phyloP scores from a whole-genome alignment of 2,113 vertebrate species.

The Sitta europaea region DNA sequence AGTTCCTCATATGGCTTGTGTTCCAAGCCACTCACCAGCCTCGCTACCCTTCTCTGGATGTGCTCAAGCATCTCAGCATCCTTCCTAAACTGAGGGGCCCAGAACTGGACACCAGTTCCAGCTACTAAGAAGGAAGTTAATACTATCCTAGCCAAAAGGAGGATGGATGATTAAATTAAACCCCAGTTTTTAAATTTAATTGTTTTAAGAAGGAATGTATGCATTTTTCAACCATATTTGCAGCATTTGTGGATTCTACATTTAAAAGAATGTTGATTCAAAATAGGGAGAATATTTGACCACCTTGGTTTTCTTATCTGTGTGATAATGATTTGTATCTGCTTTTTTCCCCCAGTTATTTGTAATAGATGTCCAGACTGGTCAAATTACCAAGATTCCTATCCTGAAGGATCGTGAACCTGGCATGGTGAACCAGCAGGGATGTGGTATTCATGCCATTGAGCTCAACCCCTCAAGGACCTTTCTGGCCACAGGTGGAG shows the following conservation, averaged over 20 bases:
- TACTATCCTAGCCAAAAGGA: background rate
- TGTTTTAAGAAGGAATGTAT: background rate
- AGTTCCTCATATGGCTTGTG: too few relatives aligned
- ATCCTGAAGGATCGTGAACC: constrained; percentile 91
- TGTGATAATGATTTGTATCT: background rate
- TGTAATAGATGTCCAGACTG: constrained; percentile 90
- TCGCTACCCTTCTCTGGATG: too few relatives aligned
- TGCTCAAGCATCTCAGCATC: too few relatives aligned
- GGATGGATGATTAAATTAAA: background rate
- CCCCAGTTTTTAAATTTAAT: background rate
- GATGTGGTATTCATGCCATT: constrained; percentile 96
- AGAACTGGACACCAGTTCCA: background rate
- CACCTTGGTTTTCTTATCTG: background rate
- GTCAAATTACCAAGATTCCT: constrained; percentile 94
- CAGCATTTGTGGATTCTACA: background rate
- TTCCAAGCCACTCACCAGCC: too few relatives aligned
- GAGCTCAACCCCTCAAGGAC: constrained; percentile 93
- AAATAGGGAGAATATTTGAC: background rate
- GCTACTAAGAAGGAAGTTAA: background rate
- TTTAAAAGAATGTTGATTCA: background rate
- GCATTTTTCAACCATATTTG: background rate
- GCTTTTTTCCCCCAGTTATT: constrained; percentile 80
- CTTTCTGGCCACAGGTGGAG: constrained; percentile 92
- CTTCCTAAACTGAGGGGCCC: too few relatives aligned
- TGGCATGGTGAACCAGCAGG: constrained; percentile 82